Conservation (phyloP, 2,888 invertebrate species). For the Terebella lapidaria region DNA sequence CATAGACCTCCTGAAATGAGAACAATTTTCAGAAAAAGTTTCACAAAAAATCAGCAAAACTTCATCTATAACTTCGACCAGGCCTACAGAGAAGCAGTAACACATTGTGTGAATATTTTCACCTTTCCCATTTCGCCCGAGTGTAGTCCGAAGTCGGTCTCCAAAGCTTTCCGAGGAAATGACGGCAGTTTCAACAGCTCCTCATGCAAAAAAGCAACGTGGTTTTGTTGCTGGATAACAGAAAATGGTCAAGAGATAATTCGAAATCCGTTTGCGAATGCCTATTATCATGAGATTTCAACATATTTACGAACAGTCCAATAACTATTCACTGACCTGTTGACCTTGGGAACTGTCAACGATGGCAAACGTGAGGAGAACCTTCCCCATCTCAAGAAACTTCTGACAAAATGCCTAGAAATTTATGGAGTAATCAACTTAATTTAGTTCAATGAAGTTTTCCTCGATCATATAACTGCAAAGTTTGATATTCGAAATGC, state of each 20-base stretch:
- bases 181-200: slow-evolving; percentile 97
- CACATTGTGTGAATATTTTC: slow-evolving; percentile 21
- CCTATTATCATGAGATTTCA: no score
- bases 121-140: slow-evolving; percentile 68
- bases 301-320: no score
- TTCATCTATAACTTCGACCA: no score
- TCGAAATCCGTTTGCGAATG: no score
- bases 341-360: slow-evolving; percentile 40
- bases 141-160: slow-evolving; percentile 79
- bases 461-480: no score
- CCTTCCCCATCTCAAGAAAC: slow-evolving; percentile 94
- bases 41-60: not conserved
- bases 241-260: no score
- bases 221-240: slow-evolving; percentile 73
- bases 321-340: slow-evolving; percentile 39
- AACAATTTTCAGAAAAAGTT: no score
- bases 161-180: slow-evolving; percentile 95
- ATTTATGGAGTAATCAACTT: no score
- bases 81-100: no score
- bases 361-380: slow-evolving; percentile 54
- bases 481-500: no score
- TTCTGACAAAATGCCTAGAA: slow-evolving; percentile 75
- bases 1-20: slow-evolving; percentile 68
- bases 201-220: slow-evolving; percentile 96
- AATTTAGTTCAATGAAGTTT: no score